Conservation (phyloP, 1,140 invertebrate species). For the Bursaphelenchus mucronatus region DNA sequence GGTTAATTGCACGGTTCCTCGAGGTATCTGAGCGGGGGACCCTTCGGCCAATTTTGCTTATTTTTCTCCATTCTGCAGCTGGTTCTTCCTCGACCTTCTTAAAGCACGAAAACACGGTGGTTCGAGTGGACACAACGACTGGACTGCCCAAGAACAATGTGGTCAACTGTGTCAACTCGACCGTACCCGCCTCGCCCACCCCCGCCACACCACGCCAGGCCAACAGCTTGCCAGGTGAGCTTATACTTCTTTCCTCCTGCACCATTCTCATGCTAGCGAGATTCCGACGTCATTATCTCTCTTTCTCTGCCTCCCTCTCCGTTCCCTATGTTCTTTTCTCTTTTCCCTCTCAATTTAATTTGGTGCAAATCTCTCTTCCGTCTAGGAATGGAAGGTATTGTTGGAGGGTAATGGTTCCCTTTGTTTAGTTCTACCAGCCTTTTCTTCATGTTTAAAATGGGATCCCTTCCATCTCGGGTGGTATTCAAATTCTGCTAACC, state of each 20-base stretch:
- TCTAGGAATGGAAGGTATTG: too few relatives aligned
- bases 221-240: constrained; percentile 2
- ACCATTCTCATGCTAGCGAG: constrained; percentile 20
- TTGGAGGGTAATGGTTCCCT: too few relatives aligned
- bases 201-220: constrained; percentile 4
- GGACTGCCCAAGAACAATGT: neutral
- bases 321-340: too few relatives aligned
- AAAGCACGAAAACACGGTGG: constrained; percentile 60
- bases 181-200: neutral
- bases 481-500: too few relatives aligned
- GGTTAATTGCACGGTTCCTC: too few relatives aligned
- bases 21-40: too few relatives aligned
- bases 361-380: too few relatives aligned
- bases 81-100: constrained; percentile 29
- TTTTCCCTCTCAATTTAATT: too few relatives aligned
- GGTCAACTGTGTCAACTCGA: too few relatives aligned
- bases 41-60: constrained; percentile 8
- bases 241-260: constrained; percentile 27
- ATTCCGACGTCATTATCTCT: constrained; percentile 21
- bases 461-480: too few relatives aligned
- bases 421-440: too few relatives aligned
- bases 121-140: constrained; percentile 49
- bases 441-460: too few relatives aligned
- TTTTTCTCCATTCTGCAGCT: constrained; percentile 23
- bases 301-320: constrained; percentile 24